phyloP scores from a whole-genome alignment of 2,113 vertebrate species.

The Callocephalon fimbriatum region DNA sequence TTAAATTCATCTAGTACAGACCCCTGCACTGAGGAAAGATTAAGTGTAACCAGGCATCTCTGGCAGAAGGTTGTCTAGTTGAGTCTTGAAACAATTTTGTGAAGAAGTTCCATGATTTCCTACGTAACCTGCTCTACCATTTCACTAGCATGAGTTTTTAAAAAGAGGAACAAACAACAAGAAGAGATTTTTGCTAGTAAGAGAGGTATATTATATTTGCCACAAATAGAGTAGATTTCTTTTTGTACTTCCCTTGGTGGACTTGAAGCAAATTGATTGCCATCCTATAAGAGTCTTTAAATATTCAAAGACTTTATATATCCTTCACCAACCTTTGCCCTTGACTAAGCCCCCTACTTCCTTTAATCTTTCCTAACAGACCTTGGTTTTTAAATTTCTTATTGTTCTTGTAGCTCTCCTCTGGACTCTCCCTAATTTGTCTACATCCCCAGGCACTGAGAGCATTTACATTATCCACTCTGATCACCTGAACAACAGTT shows the following conservation, averaged over 20 bases:
- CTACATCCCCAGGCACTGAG: background rate
- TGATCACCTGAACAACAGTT: background rate
- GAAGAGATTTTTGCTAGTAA: background rate
- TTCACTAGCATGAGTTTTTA: background rate
- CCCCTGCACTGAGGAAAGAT: background rate
- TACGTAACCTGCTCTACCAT: background rate
- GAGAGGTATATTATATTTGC: background rate
- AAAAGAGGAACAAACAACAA: background rate
- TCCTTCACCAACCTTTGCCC: background rate
- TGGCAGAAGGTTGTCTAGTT: background rate
- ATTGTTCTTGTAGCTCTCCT: background rate
- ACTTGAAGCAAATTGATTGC: background rate
- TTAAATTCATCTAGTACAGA: background rate
- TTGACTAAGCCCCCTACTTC: background rate
- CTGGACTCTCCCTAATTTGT: conserved; percentile 24
- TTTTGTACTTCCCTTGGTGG: background rate
- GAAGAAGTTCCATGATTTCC: background rate
- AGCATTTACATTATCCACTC: background rate
- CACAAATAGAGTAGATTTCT: background rate
- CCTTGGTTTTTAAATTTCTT: background rate
- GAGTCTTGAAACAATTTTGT: background rate
- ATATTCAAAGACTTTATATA: background rate
- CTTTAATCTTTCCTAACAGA: conserved; percentile 3
- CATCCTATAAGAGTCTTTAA: background rate
- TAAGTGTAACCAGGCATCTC: background rate